Percentiles rank a stretch among this genome's conserved stretches.
These are phyloP conservation scores for Drosophila trapezifrons DNA, from an alignment of 1,140 invertebrate genomes.

Conservation along the genomic window DNA sequence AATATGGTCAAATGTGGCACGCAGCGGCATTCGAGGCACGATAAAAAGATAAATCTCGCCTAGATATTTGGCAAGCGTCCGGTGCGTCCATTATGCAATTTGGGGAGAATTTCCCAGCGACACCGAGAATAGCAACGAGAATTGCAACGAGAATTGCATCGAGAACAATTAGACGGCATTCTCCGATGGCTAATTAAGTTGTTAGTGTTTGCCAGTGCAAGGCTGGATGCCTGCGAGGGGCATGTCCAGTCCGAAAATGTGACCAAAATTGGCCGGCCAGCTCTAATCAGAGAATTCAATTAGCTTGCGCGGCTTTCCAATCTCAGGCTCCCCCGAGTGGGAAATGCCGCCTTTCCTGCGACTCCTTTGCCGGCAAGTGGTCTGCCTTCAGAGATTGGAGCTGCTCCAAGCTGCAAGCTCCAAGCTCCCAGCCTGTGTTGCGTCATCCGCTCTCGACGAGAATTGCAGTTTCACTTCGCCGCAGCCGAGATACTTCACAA, in stretches of 20 bases:
- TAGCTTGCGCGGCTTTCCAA: slow-evolving; percentile 55
- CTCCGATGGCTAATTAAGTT: slow-evolving; percentile 64
- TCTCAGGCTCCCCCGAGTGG: slow-evolving; percentile 48
- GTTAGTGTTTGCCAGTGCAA: slow-evolving; percentile 39
- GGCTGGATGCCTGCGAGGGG: slow-evolving; percentile 24
- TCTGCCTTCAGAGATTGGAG: slow-evolving; percentile 67
- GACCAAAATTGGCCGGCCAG: slow-evolving; percentile 29
- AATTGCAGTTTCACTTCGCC: slow-evolving; percentile 56
- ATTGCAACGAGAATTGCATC: slow-evolving; percentile 22
- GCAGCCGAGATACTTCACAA: slow-evolving; percentile 75
- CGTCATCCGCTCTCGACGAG: slow-evolving; percentile 61
- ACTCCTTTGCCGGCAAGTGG: slow-evolving; percentile 75
- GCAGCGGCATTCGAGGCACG: slow-evolving; percentile 64
- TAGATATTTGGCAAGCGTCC: slow-evolving; percentile 46
- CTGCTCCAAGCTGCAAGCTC: slow-evolving; percentile 7
- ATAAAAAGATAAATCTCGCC: slow-evolving; percentile 53
- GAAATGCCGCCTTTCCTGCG: slow-evolving; percentile 48
- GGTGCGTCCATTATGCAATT: slow-evolving; percentile 47
- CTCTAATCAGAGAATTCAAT: slow-evolving; percentile 50
- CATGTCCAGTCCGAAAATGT: slow-evolving; percentile 18
- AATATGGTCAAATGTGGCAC: slow-evolving; percentile 79
- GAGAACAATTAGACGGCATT: slow-evolving; percentile 74
- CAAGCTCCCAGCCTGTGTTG: slow-evolving; percentile 37
- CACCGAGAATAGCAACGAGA: slow-evolving; percentile 17
- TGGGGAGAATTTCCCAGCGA: slow-evolving; percentile 42